These are phyloP conservation scores for Pangasius krempfi DNA, from an alignment of 2,797 vertebrate species.

Conservation along the genomic window DNA sequence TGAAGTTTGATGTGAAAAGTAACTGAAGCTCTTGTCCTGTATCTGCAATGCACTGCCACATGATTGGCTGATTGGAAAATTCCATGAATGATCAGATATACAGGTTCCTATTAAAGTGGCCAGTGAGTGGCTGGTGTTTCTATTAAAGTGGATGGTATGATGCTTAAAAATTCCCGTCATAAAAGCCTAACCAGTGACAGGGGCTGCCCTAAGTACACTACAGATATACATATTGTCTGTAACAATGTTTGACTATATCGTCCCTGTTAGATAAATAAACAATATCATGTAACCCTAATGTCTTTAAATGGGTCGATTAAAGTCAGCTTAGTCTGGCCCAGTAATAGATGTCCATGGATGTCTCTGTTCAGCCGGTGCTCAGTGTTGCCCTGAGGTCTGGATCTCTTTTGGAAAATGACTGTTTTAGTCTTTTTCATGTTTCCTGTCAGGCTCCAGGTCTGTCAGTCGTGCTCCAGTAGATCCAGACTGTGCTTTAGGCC, in stretches of 20 bases:
- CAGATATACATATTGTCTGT: not conserved
- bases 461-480: slow-evolving; percentile 31
- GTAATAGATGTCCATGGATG: slow-evolving; percentile 14
- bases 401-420: slow-evolving; percentile 42
- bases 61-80: not conserved
- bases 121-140: not conserved
- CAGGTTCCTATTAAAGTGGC: not conserved
- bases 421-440: slow-evolving; percentile 41
- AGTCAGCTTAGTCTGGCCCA: not conserved
- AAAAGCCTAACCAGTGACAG: not conserved
- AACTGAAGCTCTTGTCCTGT: not conserved
- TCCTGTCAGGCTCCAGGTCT: slow-evolving; percentile 35
- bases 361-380: slow-evolving; percentile 19
- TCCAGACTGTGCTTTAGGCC: slow-evolving; percentile 41
- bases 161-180: not conserved
- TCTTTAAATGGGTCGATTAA: slow-evolving; percentile 1
- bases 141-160: not conserved
- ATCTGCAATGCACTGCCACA: not conserved
- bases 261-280: not conserved
- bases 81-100: not conserved
- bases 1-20: not conserved
- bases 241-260: not conserved
- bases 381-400: slow-evolving; percentile 30
- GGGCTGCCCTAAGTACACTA: not conserved
- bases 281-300: not conserved